phyloP scores from a whole-genome alignment of 2,797 vertebrate species.

The Lacerta viridis region DNA sequence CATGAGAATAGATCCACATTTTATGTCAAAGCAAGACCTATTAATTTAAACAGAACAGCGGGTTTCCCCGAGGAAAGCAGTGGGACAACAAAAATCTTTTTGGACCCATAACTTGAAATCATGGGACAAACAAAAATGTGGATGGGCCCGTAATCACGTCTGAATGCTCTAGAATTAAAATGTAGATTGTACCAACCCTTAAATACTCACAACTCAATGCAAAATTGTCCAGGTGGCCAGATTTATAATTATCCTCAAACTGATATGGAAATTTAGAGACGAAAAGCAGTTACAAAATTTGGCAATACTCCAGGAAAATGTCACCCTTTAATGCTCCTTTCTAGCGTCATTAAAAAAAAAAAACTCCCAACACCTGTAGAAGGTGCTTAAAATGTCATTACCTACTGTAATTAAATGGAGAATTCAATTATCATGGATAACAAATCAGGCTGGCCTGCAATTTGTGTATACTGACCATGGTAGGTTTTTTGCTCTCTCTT shows the following conservation, averaged over 20 bases:
- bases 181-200: constrained; percentile 35
- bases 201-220: constrained; percentile 43
- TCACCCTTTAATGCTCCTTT: constrained; percentile 75
- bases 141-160: neutral
- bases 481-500: constrained; percentile 36
- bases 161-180: constrained; percentile 32
- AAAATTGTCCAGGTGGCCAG: constrained; percentile 69
- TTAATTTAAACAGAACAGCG: neutral
- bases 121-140: too few relatives aligned
- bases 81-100: constrained; percentile 13
- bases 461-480: constrained; percentile 70
- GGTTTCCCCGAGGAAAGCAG: too few relatives aligned
- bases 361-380: constrained; percentile 73
- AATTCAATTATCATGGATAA: constrained; percentile 78
- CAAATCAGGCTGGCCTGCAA: constrained; percentile 69
- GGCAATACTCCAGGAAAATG: constrained; percentile 68
- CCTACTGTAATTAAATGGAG: constrained; percentile 79
- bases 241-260: constrained; percentile 74
- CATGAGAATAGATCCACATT: neutral
- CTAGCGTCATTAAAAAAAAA: constrained; percentile 57
- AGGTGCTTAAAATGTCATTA: constrained; percentile 82
- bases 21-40: neutral
- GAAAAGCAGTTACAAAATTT: constrained; percentile 79
- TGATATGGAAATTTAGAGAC: constrained; percentile 74
- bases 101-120: too few relatives aligned